Evolutionary conservation across 2,888 invertebrate genomes (phyloP), one percentile per base, ranked within the genome.

Genomic region (Prosapia bicincta): DNA sequence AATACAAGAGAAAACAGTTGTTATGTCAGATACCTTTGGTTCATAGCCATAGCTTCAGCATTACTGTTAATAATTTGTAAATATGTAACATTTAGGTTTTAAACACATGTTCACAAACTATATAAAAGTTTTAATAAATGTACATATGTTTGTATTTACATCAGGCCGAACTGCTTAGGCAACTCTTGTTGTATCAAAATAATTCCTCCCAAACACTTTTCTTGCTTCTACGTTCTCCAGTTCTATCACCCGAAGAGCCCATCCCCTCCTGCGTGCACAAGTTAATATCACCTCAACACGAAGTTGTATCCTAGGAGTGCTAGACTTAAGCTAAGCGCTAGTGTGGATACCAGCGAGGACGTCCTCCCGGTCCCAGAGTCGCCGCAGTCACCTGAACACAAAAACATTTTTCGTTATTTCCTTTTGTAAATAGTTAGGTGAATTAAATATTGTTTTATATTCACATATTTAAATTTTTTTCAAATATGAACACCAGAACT

Each of bases 231-330:
- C n/a, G n/a, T 38, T 13, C 38, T 38, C 9, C 13, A 13, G 38
- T 15, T 20, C 54, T 54, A n/a, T 54, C 54, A 54, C 54, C 1
- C 54, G n/a, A 13, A 54, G 54, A 54, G 54, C 54, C 54, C n/a
- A 20, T 30, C 30, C 30, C 30, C 30, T 30, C 72, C 10, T 13
- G 28, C 23, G n/a, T 20, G 69, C 5, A 68, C 15, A 26, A 26
- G 65, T 68, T 69, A 74, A 26, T 69, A 74, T 74, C 74, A 74
- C 74, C 74, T 74, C 65, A 26, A 28, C 15, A 54, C 26, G 24
- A 24, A 24, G n/a, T 65, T 1, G 13, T 26, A 69, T 28, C 65
- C 43, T 24, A 74, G 54, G 13, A 69, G 25, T 7, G 69, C 13
- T 74, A 74, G 65, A 24, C 54, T 73, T 26, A 74, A 24, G 65